phyloP scores from a whole-genome alignment of 2,797 vertebrate species.

The Tangara arthus region DNA sequence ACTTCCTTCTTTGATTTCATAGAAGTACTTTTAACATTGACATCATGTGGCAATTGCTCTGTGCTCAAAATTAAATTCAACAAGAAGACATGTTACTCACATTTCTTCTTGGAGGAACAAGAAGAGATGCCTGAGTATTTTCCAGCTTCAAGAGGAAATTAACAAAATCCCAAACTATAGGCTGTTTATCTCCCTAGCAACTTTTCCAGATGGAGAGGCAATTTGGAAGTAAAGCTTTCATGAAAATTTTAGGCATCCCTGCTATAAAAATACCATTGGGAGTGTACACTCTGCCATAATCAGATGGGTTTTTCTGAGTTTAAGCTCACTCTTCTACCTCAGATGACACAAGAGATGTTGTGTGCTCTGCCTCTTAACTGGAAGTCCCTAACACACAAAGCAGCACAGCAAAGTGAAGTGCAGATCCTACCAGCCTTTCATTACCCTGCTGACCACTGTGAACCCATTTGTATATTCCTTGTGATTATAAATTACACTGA shows the following conservation, averaged over 20 bases:
- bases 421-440: not conserved
- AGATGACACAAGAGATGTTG: not conserved
- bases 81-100: not conserved
- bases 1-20: not conserved
- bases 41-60: not conserved
- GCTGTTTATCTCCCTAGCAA: not conserved
- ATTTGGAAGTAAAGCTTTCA: not conserved
- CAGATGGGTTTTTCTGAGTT: not conserved
- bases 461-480: not conserved
- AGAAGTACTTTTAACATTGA: not conserved
- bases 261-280: not conserved
- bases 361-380: not conserved
- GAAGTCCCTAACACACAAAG: not conserved
- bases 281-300: not conserved
- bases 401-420: not conserved
- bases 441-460: not conserved
- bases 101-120: not conserved
- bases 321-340: not conserved
- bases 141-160: not conserved
- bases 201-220: not conserved
- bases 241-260: not conserved
- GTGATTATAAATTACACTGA: not conserved
- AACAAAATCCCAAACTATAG: not conserved
- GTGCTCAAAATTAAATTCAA: not conserved
- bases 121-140: not conserved